Evolutionary conservation across 2,888 invertebrate genomes (phyloP), one percentile per base, ranked within the genome.

Genomic region (Neocrepidodera transversa): DNA sequence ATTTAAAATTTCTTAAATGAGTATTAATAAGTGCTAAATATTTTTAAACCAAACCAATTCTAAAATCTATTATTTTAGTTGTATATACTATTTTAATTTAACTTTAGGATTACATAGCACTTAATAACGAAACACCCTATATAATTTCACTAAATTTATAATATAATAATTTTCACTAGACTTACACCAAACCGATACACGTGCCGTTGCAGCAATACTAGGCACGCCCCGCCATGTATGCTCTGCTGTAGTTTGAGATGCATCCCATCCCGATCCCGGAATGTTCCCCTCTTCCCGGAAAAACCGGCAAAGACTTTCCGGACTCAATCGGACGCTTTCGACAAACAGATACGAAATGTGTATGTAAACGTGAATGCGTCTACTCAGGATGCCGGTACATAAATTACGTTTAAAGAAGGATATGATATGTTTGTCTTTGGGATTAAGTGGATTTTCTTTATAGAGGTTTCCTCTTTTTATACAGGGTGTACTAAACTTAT

Each of bases 201-300:
- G 48, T 30, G 67, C 69, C 70, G 72, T 69, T 71, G 72, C 68
- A 73, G 74, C 74, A 71, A 71, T 65, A 63, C 35, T 63, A 73
- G 76, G 75, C 76, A 77, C 77, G 74, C 76, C 77, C 76, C 42
- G 42, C 20, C 3, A 23, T 23, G n/a, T n/a, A 13, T 36, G 10
- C 13, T 18, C 7, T 23, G 23, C 43, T 43, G 14, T 45, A 14
- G 76, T 74, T 68, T 66, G 48, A 69, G 54, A 56, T 58, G 74
- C 74, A 74, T 71, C 71, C 72, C 74, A 74, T 71, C 71, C 72
- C 72, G 71, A 69, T 73, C 66, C 58, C 47, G 36, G 38, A 45
- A 10, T 45, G 45, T 26, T 68, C 69, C 71, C 70, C 71, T 69
- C 66, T 69, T 70, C 70, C 73, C 71, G 66, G 71, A 68, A 66